A percentile compares a stretch with the other conserved stretches of the same genome.
Evolutionary conservation across 2,797 vertebrate species (phyloP).

Genomic region (Microchirus variegatus): DNA sequence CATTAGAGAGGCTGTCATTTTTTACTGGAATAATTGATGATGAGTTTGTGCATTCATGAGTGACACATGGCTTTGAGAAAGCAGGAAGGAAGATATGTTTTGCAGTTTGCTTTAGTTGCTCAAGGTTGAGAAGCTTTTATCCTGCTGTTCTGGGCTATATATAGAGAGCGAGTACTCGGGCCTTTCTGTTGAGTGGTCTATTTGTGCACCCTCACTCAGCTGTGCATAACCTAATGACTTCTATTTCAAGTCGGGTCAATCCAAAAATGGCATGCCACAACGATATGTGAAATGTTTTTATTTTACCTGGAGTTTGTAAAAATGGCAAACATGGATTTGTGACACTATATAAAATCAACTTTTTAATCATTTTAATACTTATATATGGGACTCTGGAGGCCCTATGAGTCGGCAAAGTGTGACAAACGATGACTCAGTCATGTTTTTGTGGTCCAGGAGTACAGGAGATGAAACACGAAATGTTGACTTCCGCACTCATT

Average conservation of each 20-base stretch:
- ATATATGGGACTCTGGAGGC: too few species aligned
- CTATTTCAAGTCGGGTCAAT: constrained; percentile 31
- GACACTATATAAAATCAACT: not conserved
- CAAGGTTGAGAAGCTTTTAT: constrained; percentile 40
- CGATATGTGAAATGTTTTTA: too few species aligned
- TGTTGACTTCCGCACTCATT: too few species aligned
- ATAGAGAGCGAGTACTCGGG: constrained; percentile 11
- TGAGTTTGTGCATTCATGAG: not conserved
- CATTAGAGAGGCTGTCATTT: not conserved
- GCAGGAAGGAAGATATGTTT: constrained; percentile 13
- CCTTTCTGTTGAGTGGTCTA: constrained; percentile 31
- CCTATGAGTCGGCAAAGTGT: too few species aligned
- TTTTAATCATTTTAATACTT: too few species aligned
- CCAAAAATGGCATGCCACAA: not conserved
- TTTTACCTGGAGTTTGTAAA: not conserved
- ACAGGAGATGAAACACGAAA: too few species aligned
- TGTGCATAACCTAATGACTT: constrained; percentile 22
- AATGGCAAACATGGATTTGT: not conserved
- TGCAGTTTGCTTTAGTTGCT: constrained; percentile 14
- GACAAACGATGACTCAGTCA: too few species aligned
- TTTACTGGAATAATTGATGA: constrained; percentile 8
- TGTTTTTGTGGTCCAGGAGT: too few species aligned
- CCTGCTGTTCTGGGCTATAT: constrained; percentile 28
- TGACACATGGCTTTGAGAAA: constrained; percentile 5
- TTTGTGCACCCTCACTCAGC: constrained; percentile 32